These are phyloP conservation scores for Polypterus senegalus DNA, from an alignment of 2,113 vertebrate genomes.

Conservation along the genomic window DNA sequence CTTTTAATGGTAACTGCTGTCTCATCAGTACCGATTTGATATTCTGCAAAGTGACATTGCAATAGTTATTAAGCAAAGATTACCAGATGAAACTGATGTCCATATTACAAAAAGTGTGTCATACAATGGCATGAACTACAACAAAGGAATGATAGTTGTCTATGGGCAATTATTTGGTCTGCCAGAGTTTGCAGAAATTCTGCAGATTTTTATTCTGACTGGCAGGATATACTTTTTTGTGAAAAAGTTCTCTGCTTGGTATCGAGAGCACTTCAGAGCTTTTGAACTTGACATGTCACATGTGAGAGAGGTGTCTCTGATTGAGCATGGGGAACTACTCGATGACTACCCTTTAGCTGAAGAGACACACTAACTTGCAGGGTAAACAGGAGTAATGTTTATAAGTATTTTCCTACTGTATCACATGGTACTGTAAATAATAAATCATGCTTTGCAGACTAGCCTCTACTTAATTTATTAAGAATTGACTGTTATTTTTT, in stretches of 20 bases:
- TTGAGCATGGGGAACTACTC: too few species aligned
- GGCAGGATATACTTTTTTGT: conserved; percentile 4
- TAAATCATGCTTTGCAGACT: too few species aligned
- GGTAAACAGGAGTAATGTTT: too few species aligned
- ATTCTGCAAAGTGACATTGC: conserved; percentile 3
- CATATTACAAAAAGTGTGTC: conserved; percentile 5
- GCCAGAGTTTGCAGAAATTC: conserved; percentile 12
- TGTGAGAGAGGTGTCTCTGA: too few species aligned
- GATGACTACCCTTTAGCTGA: too few species aligned
- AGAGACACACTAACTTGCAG: too few species aligned
- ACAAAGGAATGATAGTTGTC: conserved; percentile 11
- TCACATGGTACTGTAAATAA: too few species aligned
- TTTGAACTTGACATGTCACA: conserved; percentile 8
- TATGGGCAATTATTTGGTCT: conserved; percentile 10
- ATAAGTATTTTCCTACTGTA: too few species aligned
- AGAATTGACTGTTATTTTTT: too few species aligned
- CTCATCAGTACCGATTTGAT: conserved; percentile 6
- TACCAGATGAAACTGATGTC: conserved; percentile 6
- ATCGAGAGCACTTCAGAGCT: conserved; percentile 13
- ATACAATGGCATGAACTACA: conserved; percentile 9
- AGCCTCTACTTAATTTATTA: too few species aligned
- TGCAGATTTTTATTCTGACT: conserved; percentile 13
- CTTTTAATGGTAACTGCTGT: too few species aligned
- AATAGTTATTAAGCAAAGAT: conserved; percentile 6
- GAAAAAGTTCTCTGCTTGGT: conserved; percentile 4